phyloP scores from a whole-genome alignment of 2,797 vertebrate genomes.

The Carduelis carduelis region DNA sequence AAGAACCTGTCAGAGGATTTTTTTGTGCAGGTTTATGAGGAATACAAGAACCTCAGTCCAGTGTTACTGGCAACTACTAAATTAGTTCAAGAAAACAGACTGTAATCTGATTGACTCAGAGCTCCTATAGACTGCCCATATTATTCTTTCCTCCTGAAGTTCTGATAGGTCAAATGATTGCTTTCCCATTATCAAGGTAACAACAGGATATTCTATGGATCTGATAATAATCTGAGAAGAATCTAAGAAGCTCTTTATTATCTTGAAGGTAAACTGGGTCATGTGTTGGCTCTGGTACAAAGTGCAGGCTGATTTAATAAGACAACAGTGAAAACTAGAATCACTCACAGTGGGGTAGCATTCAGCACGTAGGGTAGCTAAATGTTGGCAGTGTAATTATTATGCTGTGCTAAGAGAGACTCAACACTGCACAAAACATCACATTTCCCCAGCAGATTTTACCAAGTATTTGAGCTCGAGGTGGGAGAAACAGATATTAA shows the following conservation, averaged over 20 bases:
- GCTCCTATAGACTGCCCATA: neutral
- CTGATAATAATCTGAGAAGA: neutral
- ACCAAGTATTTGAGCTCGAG: neutral
- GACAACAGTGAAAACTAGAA: conserved; percentile 26
- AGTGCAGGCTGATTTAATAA: conserved; percentile 16
- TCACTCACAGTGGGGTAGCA: conserved; percentile 1
- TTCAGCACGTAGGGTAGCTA: neutral
- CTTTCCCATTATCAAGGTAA: neutral
- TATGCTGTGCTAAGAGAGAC: neutral
- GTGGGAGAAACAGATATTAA: neutral
- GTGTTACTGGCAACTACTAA: neutral
- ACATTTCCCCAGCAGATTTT: conserved; percentile 8
- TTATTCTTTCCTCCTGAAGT: neutral
- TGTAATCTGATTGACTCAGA: neutral
- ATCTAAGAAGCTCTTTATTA: neutral
- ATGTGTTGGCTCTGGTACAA: neutral
- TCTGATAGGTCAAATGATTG: neutral
- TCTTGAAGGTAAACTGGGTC: neutral
- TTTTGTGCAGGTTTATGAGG: neutral
- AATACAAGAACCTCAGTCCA: neutral
- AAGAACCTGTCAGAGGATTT: neutral
- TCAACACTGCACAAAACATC: neutral
- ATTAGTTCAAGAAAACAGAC: conserved; percentile 1
- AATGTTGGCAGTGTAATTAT: conserved; percentile 12
- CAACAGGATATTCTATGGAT: neutral